Evolutionary conservation across 2,888 invertebrate species (phyloP).

Genomic region (Mechanitis mazaeus): DNA sequence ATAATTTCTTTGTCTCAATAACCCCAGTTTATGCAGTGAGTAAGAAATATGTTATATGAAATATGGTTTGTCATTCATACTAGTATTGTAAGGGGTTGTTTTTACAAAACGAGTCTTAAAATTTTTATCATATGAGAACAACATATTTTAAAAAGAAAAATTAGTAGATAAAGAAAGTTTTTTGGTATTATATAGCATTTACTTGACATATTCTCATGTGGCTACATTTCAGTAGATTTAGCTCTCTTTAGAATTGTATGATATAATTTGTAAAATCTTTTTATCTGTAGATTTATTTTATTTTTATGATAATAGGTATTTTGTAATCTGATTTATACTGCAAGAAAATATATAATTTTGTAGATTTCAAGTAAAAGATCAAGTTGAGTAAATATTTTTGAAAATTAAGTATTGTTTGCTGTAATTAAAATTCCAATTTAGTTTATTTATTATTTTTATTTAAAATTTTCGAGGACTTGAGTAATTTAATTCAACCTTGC

Average conservation of each 20-base stretch:
- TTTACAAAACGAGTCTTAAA: constrained; percentile 61
- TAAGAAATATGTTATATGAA: constrained; percentile 36
- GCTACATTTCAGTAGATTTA: constrained; percentile 59
- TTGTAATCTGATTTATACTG: constrained; percentile 69
- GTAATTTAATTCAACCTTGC: constrained; percentile 8
- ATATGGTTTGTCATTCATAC: constrained; percentile 28
- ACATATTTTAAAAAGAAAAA: constrained; percentile 36
- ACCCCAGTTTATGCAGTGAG: constrained; percentile 38
- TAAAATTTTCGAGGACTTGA: constrained; percentile 27
- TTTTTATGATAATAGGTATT: constrained; percentile 56
- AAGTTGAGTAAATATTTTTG: constrained; percentile 49
- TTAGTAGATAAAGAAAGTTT: constrained; percentile 37
- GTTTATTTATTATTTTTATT: constrained; percentile 44
- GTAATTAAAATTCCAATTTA: constrained; percentile 65
- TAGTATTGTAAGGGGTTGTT: constrained; percentile 53
- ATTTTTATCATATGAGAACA: constrained; percentile 60
- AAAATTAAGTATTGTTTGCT: constrained; percentile 71
- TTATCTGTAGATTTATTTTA: constrained; percentile 68
- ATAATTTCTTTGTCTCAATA: constrained; percentile 70
- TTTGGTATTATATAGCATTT: constrained; percentile 58
- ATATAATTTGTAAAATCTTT: constrained; percentile 68
- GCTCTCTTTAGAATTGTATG: constrained; percentile 72
- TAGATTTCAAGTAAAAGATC: constrained; percentile 41
- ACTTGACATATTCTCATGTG: constrained; percentile 55
- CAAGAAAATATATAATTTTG: constrained; percentile 58